Conservation (phyloP, 2,797 vertebrate genomes). For the Borostomias antarcticus region DNA sequence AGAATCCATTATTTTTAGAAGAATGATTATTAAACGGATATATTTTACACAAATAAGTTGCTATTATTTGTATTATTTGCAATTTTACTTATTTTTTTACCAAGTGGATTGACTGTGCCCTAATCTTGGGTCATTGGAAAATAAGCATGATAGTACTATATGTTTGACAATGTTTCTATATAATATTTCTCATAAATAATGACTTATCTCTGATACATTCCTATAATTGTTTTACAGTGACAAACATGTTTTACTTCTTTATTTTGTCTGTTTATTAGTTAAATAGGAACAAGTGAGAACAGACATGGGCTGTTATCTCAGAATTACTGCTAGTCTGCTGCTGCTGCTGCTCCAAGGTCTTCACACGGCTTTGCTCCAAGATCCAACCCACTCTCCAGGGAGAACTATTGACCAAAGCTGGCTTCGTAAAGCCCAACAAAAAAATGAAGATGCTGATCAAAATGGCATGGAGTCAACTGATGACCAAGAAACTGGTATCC, state of each 20-base stretch:
- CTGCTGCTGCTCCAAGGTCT: slow-evolving; percentile 58
- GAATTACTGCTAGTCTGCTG: slow-evolving; percentile 43
- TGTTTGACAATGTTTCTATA: too few species aligned
- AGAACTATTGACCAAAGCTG: slow-evolving; percentile 31
- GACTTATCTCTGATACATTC: too few species aligned
- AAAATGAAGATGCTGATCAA: neutral
- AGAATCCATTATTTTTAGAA: too few species aligned
- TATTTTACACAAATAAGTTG: too few species aligned
- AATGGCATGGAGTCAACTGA: neutral
- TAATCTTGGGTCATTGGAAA: too few species aligned
- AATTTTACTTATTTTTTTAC: too few species aligned
- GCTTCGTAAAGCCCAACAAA: slow-evolving; percentile 41
- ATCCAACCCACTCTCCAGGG: slow-evolving; percentile 42
- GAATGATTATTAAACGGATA: too few species aligned
- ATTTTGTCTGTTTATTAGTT: neutral
- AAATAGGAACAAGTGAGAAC: neutral
- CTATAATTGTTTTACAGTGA: neutral
- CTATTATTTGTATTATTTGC: too few species aligned
- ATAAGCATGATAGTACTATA: too few species aligned
- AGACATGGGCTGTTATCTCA: slow-evolving; percentile 53
- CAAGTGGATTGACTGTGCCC: too few species aligned
- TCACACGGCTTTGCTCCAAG: slow-evolving; percentile 37
- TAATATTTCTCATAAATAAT: too few species aligned
- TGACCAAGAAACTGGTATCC: slow-evolving; percentile 18
- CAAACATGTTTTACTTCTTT: neutral